Conservation (phyloP, 2,888 invertebrate species). For the Bellardia pandia region DNA sequence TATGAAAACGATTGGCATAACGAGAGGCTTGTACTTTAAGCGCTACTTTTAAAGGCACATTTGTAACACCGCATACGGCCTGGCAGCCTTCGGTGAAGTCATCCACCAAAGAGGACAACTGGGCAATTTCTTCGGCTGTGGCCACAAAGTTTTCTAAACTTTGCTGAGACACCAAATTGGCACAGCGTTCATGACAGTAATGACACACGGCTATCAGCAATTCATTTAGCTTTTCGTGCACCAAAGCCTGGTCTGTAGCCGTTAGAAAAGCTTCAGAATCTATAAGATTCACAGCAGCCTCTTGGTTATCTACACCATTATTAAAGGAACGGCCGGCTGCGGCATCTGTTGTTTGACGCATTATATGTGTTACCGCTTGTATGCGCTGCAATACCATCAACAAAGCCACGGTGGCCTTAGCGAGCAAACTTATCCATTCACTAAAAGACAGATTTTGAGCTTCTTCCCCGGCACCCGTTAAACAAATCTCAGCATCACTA, state of each 20-base stretch:
- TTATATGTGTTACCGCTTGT: conserved; percentile 89
- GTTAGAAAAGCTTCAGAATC: conserved; percentile 89
- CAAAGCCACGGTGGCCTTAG: conserved; percentile 88
- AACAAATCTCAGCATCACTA: conserved; percentile 85
- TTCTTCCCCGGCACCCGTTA: conserved; percentile 85
- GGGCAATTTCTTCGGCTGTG: conserved; percentile 90
- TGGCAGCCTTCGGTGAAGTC: conserved; percentile 91
- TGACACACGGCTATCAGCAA: conserved; percentile 93
- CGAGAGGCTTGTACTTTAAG: conserved; percentile 95
- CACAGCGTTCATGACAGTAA: conserved; percentile 96
- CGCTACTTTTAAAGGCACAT: conserved; percentile 91
- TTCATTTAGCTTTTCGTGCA: conserved; percentile 90
- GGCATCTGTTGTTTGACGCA: conserved; percentile 89
- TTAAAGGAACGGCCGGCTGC: conserved; percentile 86
- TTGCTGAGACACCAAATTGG: conserved; percentile 93
- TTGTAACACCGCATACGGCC: conserved; percentile 89
- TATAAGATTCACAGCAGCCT: conserved; percentile 85
- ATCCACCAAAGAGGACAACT: conserved; percentile 91
- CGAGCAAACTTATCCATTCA: conserved; percentile 89
- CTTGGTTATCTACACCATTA: conserved; percentile 77
- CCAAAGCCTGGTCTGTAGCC: conserved; percentile 88
- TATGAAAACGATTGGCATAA: conserved; percentile 96
- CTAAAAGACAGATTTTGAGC: conserved; percentile 86
- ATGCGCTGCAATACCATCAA: conserved; percentile 90
- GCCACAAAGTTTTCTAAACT: conserved; percentile 89